Evolutionary conservation across 2,888 invertebrate genomes (phyloP), one percentile per base, ranked within the genome.

Genomic region (Chaitophorus viminalis): DNA sequence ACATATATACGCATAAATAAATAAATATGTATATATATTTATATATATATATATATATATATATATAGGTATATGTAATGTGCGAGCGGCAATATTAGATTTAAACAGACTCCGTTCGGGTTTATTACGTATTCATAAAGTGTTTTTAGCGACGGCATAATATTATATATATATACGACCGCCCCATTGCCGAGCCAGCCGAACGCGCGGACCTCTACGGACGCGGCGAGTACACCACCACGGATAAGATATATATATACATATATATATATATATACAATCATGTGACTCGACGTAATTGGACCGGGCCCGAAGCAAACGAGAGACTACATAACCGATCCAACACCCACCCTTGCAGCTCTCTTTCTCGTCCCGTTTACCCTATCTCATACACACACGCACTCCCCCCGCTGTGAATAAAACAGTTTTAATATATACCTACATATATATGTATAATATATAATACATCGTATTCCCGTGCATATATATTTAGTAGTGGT

Each of bases 81-180:
- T 52, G 70, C 31, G 29, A 70, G 18, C 6, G 18, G 33, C 75
- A 60, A 78, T 87, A 79, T 87, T 87, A 74, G 60, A 79, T 87
- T 87, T 81, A 74, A 87, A 87, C 86, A 54, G 60, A 87, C 74
- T 74, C 78, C 70, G 79, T 21, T 68, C 65, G 85, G 84, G 85
- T 85, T 77, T 79, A 74, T 87, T 87, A 87, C 60, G 86, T 87
- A 87, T 87, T 87, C 86, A 87, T 79, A 87, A 87, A 87, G 86
- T 87, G 86, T 87, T 87, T 87, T 87, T 60, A 79, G 86, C 54
- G 14, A 52, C 76, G 76, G 14, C 68, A n/a, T n/a, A n/a, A 39
- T 39, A n/a, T 46, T 46, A 14, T 46, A 46, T 14, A 77, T 14
- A 14, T 68, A 14, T 25, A 6, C n/a, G 17, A n/a, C 79, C 39